Evolutionary conservation across 2,888 invertebrate genomes (phyloP), one percentile per base, ranked within the genome.

Genomic region (Synanthedon andrenaeformis): DNA sequence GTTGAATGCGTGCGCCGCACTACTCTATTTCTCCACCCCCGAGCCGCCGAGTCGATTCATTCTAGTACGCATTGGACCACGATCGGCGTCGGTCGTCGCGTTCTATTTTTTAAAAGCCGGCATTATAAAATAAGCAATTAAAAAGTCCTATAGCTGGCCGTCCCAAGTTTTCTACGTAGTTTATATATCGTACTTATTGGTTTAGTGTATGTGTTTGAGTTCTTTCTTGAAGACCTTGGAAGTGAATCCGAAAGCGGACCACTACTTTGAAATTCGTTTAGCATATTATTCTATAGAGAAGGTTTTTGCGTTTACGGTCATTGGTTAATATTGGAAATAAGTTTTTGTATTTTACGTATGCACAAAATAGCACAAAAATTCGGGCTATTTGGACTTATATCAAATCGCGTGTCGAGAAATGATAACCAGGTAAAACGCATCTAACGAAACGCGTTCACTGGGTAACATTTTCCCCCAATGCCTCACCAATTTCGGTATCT

Each of bases 1-100:
- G 60, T 62, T 59, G 62, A 35, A 65, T 77, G 80, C 81, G 78
- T 82, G 82, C 80, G 77, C 84, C 74, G 67, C 85, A 80, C 83
- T 83, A 82, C 60, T 59, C 35, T 35, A 10, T 35, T 35, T 35
- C 42, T 14, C 62, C 61, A 59, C 64, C 62, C 61, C 66, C 63
- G 35, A 35, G 35, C 10, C 35, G 35, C 10, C 35, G 35, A 68
- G 69, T 64, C 62, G 62, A 62, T 78, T 72, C 70, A 71, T 67
- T 75, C 69, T 66, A 84, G 86, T 86, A 79, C 82, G 82, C 79
- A 74, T 67, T 66, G 69, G 66, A 70, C 72, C 61, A 58, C 65
- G 64, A 61, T 60, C 64, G 71, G 63, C 69, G 60, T 58, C 67
- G 73, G 67, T 69, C 75, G 78, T 71, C 60, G 56, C 54, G 54